These are phyloP conservation scores for Drosophila emarginata DNA, from an alignment of 2,888 invertebrate species.

Conservation along the genomic window DNA sequence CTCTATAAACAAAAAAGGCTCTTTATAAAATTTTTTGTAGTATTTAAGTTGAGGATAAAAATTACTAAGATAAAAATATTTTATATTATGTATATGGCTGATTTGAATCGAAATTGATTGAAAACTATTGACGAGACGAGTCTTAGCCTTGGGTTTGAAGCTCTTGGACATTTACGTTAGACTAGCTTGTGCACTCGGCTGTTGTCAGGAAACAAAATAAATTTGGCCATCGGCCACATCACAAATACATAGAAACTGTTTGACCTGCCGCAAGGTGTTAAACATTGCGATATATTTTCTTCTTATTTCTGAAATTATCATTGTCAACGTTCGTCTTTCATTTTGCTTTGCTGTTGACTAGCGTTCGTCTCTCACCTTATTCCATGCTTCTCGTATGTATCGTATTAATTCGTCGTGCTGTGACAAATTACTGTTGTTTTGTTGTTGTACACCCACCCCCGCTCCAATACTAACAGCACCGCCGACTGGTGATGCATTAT, in stretches of 20 bases:
- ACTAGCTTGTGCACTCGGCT: background rate
- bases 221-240: background rate
- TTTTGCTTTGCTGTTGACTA: background rate
- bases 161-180: no score
- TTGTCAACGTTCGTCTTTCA: background rate
- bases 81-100: no score
- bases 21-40: no score
- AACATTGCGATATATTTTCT: slow-evolving; percentile 26
- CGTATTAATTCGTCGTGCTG: slow-evolving; percentile 90
- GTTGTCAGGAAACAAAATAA: background rate
- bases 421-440: slow-evolving; percentile 57
- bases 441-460: slow-evolving; percentile 7
- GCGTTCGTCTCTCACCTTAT: slow-evolving; percentile 83
- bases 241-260: slow-evolving; percentile 2
- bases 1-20: no score
- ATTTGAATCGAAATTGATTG: no score
- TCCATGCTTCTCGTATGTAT: slow-evolving; percentile 91
- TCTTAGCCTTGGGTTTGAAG: no score
- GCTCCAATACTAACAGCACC: slow-evolving; percentile 48
- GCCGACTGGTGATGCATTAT: slow-evolving; percentile 55
- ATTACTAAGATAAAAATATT: no score
- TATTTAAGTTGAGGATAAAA: no score
- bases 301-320: slow-evolving; percentile 9
- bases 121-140: no score
- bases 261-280: slow-evolving; percentile 46